Base-by-base conservation (phyloP, 2,888 invertebrate species). In the Polyploca ridens region DNA sequence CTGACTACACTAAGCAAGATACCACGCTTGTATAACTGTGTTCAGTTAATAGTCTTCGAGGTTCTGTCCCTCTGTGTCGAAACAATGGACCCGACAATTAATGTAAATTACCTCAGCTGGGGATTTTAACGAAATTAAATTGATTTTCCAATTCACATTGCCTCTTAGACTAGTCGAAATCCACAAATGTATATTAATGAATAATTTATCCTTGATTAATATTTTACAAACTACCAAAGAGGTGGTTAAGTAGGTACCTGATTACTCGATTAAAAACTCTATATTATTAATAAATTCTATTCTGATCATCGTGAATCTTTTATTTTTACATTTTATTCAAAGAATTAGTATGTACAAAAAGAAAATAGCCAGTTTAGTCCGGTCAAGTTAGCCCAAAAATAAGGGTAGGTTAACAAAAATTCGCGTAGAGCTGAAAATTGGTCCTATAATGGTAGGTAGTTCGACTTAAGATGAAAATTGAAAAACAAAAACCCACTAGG, bases 41-140 rank as follows among this genome's bases (percentile, higher is more conserved):
- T 79, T 78, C 74, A 72, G 70, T 87, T 85, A 85, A 85, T 84
- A 41, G 85, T 81, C 76, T 73, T 71, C 70, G 67, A 71, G 68
- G 71, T 70, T 44, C 16, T 59, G 41, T 65, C 65, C 75, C 74
- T 67, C 79, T 79, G 80, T 74, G 69, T 64, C 68, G 71, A 78
- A 85, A 82, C 83, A 84, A 85, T 83, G 79, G 79, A 83, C 74
- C 72, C 73, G 78, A 76, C 85, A 87, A 88, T 90, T 86, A 89
- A 90, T 87, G 85, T 82, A 88, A 89, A 90, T 90, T 88, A 87
- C 87, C 85, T 81, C 85, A 85, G 87, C 84, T 87, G 86, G 82
- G 80, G 78, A 82, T 80, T 85, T 83, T 76, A 82, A 81, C 76
- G 77, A 81, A 83, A 87, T 83, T 81, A 79, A 87, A 88, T 90